Conservation (phyloP, 2,888 invertebrate species). For the Amblyjoppa proteus region DNA sequence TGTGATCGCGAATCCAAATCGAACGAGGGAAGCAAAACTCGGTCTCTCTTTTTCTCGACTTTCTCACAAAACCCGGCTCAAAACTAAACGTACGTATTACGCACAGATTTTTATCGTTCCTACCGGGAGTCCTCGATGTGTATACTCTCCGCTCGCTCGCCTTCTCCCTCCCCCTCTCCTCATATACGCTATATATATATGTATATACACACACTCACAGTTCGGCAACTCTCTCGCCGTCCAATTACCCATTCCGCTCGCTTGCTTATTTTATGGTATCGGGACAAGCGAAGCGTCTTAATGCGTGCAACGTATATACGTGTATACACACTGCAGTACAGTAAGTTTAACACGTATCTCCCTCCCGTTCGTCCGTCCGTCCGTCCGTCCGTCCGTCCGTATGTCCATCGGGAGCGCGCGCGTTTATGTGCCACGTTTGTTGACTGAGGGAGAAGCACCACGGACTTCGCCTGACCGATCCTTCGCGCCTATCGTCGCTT, state of each 20-base stretch:
- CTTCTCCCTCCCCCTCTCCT: slow-evolving; percentile 2
- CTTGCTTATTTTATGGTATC: slow-evolving; percentile 61
- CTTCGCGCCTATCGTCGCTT: slow-evolving; percentile 27
- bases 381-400: neutral
- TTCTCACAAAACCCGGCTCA: slow-evolving; percentile 58
- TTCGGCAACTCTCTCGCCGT: slow-evolving; percentile 50
- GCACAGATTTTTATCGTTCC: slow-evolving; percentile 55
- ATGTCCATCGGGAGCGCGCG: slow-evolving; percentile 11
- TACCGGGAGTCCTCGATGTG: slow-evolving; percentile 45
- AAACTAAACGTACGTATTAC: slow-evolving; percentile 19
- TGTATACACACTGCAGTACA: slow-evolving; percentile 2
- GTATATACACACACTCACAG: slow-evolving; percentile 16
- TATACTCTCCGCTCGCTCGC: slow-evolving; percentile 5
- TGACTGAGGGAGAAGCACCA: slow-evolving; percentile 6
- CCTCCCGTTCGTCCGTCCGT: neutral
- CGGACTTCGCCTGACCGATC: slow-evolving; percentile 16
- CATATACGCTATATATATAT: neutral
- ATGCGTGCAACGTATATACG: slow-evolving; percentile 51
- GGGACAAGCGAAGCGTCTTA: slow-evolving; percentile 62
- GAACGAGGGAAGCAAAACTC: neutral
- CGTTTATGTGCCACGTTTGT: slow-evolving; percentile 16
- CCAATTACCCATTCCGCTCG: slow-evolving; percentile 65
- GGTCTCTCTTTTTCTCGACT: slow-evolving; percentile 18
- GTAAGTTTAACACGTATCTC: slow-evolving; percentile 13
- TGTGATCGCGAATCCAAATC: neutral